Evolutionary conservation across 2,888 invertebrate species (phyloP).

Genomic region (Ditula angustiorana): DNA sequence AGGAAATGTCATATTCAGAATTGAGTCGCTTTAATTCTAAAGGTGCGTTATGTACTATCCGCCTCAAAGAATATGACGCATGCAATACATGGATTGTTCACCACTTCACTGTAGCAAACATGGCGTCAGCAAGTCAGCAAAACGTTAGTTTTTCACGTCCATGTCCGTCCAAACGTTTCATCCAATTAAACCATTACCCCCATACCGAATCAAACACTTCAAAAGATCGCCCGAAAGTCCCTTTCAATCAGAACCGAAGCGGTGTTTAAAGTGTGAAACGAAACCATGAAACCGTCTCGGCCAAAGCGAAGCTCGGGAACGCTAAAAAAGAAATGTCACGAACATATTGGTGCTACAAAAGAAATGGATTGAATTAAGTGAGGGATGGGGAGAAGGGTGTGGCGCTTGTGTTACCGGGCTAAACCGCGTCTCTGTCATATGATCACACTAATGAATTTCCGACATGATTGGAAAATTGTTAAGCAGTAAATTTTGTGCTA

Average conservation of each 20-base stretch:
- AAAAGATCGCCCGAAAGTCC: slow-evolving; percentile 12
- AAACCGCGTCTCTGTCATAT: too few species aligned
- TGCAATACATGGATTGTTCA: too few species aligned
- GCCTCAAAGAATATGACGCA: too few species aligned
- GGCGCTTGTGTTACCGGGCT: slow-evolving; percentile 30
- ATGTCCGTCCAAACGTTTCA: slow-evolving; percentile 11
- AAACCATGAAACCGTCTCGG: slow-evolving; percentile 10
- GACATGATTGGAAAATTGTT: too few species aligned
- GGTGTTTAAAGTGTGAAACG: slow-evolving; percentile 26
- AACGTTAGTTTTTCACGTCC: not conserved
- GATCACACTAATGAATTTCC: too few species aligned
- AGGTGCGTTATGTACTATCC: too few species aligned
- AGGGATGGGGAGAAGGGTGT: slow-evolving; percentile 21
- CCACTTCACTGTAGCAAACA: not conserved
- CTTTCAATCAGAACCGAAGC: slow-evolving; percentile 31
- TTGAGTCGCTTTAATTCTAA: too few species aligned
- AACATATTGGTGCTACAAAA: slow-evolving; percentile 44
- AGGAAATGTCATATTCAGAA: too few species aligned
- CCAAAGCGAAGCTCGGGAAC: slow-evolving; percentile 24
- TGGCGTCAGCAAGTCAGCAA: not conserved
- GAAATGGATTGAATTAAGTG: slow-evolving; percentile 48
- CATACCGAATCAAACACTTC: not conserved
- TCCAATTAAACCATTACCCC: slow-evolving; percentile 19
- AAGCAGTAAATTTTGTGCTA: too few species aligned
- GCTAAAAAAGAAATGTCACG: slow-evolving; percentile 41